A percentile compares a stretch with the other conserved stretches of the same genome.
phyloP scores from a whole-genome alignment of 2,888 invertebrate species.

The Atherix ibis region DNA sequence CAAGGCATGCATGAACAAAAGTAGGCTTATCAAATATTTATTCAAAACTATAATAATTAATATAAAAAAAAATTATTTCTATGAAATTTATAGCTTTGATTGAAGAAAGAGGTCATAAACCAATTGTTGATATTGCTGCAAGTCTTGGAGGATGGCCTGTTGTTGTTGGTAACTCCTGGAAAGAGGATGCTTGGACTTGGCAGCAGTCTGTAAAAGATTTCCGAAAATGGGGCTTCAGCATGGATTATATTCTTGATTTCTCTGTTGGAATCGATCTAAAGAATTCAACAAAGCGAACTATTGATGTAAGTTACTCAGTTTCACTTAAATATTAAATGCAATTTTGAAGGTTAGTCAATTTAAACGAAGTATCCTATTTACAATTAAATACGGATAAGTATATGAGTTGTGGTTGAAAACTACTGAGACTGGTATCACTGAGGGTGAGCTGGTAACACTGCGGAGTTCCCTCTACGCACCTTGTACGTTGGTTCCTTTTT shows the following conservation, averaged over 20 bases:
- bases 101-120: conserved; percentile 58
- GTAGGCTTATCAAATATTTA: conserved; percentile 18
- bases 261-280: conserved; percentile 79
- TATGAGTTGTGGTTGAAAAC: no score
- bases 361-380: no score
- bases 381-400: no score
- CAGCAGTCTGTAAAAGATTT: conserved; percentile 67
- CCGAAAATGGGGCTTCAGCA: conserved; percentile 64
- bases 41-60: no score
- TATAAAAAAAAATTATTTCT: neutral
- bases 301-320: conserved; percentile 64
- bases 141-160: conserved; percentile 90
- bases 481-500: no score
- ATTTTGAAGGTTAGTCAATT: no score
- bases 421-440: no score
- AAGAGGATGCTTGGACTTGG: conserved; percentile 60
- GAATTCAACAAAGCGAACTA: conserved; percentile 68
- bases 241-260: conserved; percentile 81
- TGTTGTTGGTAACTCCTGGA: conserved; percentile 62
- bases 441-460: no score
- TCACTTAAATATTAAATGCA: no score
- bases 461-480: no score
- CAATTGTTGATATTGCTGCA: conserved; percentile 53
- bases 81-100: conserved; percentile 46
- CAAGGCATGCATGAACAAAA: conserved; percentile 34